Evolutionary conservation across 2,113 vertebrate species (phyloP).

Genomic region (Periophthalmus modestus): DNA sequence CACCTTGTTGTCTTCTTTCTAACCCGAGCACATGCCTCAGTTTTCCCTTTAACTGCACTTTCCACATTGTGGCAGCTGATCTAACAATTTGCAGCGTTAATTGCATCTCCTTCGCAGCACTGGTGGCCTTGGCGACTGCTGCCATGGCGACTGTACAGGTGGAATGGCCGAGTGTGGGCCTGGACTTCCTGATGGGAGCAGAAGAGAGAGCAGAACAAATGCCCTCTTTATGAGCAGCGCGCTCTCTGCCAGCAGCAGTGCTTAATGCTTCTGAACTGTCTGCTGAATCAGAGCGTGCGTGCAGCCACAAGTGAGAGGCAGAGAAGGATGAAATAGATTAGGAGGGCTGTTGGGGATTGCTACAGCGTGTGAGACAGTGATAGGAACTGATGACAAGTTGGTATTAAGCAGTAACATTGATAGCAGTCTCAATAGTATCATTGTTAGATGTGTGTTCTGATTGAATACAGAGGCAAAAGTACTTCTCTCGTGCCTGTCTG

Average conservation of each 20-base stretch:
- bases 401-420: slow-evolving; percentile 37
- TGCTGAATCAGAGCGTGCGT: slow-evolving; percentile 28
- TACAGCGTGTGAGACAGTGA: slow-evolving; percentile 39
- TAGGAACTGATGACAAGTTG: slow-evolving; percentile 41
- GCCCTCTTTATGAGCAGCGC: slow-evolving; percentile 62
- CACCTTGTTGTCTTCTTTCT: slow-evolving; percentile 39
- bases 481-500: slow-evolving; percentile 28
- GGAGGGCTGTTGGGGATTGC: slow-evolving; percentile 16
- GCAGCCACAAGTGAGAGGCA: slow-evolving; percentile 44
- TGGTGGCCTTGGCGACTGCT: slow-evolving; percentile 73
- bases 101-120: slow-evolving; percentile 67
- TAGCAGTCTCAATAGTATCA: slow-evolving; percentile 30
- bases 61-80: slow-evolving; percentile 64
- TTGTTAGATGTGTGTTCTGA: slow-evolving; percentile 32
- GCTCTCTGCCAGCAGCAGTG: slow-evolving; percentile 47
- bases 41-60: slow-evolving; percentile 63
- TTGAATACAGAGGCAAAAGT: slow-evolving; percentile 33
- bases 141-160: slow-evolving; percentile 77
- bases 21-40: slow-evolving; percentile 37
- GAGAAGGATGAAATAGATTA: slow-evolving; percentile 58
- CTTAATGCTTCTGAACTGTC: slow-evolving; percentile 58
- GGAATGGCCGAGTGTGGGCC: slow-evolving; percentile 67
- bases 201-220: slow-evolving; percentile 66
- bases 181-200: slow-evolving; percentile 66
- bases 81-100: slow-evolving; percentile 67